Evolutionary conservation across 2,797 vertebrate genomes (phyloP).

Genomic region (Rhinogobio ventralis): DNA sequence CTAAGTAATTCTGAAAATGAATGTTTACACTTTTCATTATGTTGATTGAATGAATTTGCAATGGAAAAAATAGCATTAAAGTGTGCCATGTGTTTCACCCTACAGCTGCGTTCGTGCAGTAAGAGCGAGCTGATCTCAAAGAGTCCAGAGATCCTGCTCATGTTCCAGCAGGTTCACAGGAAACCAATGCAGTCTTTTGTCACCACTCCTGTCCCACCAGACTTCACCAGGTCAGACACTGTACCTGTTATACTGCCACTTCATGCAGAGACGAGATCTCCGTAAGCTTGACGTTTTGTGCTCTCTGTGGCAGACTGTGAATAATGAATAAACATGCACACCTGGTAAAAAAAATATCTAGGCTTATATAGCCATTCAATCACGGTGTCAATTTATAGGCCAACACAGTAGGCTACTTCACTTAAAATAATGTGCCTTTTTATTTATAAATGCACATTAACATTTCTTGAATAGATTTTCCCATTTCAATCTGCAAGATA

Average conservation of each 20-base stretch:
- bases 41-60: neutral
- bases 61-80: neutral
- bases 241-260: constrained; percentile 1
- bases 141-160: constrained; percentile 97
- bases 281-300: neutral
- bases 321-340: constrained; percentile 21
- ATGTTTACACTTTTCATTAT: neutral
- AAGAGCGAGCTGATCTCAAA: constrained; percentile 98
- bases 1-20: neutral
- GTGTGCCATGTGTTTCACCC: constrained; percentile 33
- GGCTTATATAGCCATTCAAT: neutral
- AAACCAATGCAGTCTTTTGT: constrained; percentile 99
- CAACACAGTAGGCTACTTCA: neutral
- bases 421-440: neutral
- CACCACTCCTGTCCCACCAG: constrained; percentile 96
- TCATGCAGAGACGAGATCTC: neutral
- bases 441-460: constrained; percentile 5
- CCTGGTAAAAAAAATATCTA: neutral
- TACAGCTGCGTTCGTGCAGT: constrained; percentile 93
- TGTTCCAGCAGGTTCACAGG: constrained; percentile 99
- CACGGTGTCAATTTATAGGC: too few relatives aligned
- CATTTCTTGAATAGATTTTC: neutral
- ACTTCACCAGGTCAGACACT: constrained; percentile 88
- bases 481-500: neutral
- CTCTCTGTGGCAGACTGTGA: constrained; percentile 2